phyloP scores from a whole-genome alignment of 2,113 vertebrate genomes.

The Equus przewalskii region DNA sequence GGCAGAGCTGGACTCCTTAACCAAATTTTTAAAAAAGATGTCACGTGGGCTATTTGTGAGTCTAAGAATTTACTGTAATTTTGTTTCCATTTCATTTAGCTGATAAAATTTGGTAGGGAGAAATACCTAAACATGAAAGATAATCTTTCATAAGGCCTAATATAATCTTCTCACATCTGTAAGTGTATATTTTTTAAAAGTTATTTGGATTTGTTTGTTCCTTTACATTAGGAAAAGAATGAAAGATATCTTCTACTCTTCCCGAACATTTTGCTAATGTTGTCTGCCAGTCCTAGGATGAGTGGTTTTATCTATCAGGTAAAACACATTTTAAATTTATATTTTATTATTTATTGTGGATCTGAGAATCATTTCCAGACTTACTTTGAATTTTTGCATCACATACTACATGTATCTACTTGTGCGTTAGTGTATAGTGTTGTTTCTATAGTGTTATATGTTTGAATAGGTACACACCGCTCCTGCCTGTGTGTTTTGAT shows the following conservation, averaged over 20 bases:
- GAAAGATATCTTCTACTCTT: slow-evolving; percentile 99
- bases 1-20: neutral
- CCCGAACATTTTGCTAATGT: slow-evolving; percentile 96
- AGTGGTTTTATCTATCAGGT: slow-evolving; percentile 99
- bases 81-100: slow-evolving; percentile 1
- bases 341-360: neutral
- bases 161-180: neutral
- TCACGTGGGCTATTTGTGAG: neutral
- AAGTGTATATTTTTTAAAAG: neutral
- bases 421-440: rapidly evolving
- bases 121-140: neutral
- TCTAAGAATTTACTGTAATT: neutral
- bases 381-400: neutral
- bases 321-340: slow-evolving; percentile 19
- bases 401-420: rapidly evolving
- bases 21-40: neutral
- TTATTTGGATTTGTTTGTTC: slow-evolving; percentile 36
- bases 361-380: neutral
- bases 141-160: neutral
- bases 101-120: neutral
- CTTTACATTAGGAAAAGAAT: slow-evolving; percentile 93
- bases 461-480: rapidly evolving
- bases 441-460: rapidly evolving
- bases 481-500: neutral
- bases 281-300: slow-evolving; percentile 99